phyloP scores from a whole-genome alignment of 2,888 invertebrate genomes.

The Zhuqinia jingwanae region DNA sequence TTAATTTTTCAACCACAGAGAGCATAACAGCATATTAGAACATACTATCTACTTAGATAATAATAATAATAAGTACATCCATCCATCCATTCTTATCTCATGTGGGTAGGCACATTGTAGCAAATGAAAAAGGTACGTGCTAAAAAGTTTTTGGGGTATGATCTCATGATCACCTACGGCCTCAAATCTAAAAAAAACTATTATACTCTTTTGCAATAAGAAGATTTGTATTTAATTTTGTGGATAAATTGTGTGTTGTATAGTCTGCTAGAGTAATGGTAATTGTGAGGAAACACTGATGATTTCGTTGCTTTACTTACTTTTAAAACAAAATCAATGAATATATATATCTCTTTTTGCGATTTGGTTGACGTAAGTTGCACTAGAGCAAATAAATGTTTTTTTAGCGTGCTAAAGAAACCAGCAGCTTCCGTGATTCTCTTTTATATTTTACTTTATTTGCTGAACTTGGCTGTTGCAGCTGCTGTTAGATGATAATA shows the following conservation, averaged over 20 bases:
- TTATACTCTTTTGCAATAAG: background rate
- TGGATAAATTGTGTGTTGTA: background rate
- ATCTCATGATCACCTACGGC: slow-evolving; percentile 21
- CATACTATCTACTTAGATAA: too few species aligned
- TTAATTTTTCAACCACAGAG: slow-evolving; percentile 3
- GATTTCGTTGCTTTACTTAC: background rate
- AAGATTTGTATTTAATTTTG: background rate
- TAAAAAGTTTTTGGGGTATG: background rate
- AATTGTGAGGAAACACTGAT: background rate
- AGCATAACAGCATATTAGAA: too few species aligned
- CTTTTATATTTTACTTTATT: background rate
- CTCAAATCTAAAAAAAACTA: slow-evolving; percentile 8
- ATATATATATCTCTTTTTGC: background rate
- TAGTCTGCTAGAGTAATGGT: too few species aligned
- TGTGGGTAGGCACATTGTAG: background rate
- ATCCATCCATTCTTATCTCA: too few species aligned
- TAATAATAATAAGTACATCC: too few species aligned
- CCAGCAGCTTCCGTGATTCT: slow-evolving; percentile 38
- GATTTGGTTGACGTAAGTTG: slow-evolving; percentile 21
- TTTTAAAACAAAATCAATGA: slow-evolving; percentile 26
- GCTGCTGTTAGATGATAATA: too few species aligned
- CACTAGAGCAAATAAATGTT: slow-evolving; percentile 14
- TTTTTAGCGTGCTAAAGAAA: slow-evolving; percentile 23
- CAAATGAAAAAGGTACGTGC: background rate
- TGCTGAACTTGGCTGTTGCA: background rate